Base-by-base conservation (phyloP, 2,113 vertebrate species). In the Coptodon bakossiorum region DNA sequence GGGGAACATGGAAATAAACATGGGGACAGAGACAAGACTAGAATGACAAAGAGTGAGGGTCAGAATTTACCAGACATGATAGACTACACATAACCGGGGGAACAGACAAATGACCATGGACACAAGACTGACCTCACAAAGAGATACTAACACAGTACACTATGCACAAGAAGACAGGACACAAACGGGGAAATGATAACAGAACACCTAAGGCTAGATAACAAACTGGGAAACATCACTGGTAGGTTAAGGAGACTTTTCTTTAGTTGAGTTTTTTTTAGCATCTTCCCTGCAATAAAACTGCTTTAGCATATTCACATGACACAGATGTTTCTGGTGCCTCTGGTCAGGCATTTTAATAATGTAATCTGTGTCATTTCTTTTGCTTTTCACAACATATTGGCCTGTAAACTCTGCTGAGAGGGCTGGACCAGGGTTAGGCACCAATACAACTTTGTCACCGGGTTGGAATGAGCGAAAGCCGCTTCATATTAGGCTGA, bases 221-320 rank as follows among this genome's bases (percentile, higher is more conserved):
- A 2, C 54, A 56, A 56, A 56, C 22, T 27, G 22, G 11, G 54
- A 56, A 27, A 0, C 22, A 27, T 24, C 53, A 56, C 6, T 27
- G 11, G 11, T 56, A 56, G 54, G 0, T 56, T 56, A 22, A 56
- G 1, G 11, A 56, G 22, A 27, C 0, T 56, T 56, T 56, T 56
- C 54, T 56, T 56, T 56, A 56, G 4, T 56, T 56, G 22, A 27
- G 22, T 27, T 56, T 22, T 27, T 5, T 13, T 56, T 56, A 56
- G 22, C 22, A 56, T 27, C 24, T 56, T 56, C 11, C 11, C 54
- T 56, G 54, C 22, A 56, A 56, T 56, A 0, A 56, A 56, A 56
- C 22, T 56, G 54, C 54, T 56, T 56, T 56, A 27, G 22, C 54
- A 27, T 13, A 56, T 56, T 56, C 54, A 27, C 22, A 56, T 1